Evolutionary conservation across 2,888 invertebrate genomes (phyloP).

Genomic region (Tethea ocularis): DNA sequence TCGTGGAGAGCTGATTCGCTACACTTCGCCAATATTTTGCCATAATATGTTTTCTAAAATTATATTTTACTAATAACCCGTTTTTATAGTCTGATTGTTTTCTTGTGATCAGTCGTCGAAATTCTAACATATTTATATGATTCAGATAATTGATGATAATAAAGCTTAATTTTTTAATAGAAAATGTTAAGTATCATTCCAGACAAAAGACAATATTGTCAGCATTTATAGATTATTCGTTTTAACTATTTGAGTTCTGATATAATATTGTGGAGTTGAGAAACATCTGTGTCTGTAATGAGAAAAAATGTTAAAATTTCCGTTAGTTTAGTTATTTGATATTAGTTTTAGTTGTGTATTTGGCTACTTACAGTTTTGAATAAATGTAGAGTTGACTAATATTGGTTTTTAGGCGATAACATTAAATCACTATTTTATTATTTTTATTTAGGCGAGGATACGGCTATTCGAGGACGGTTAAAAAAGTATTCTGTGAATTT

Average conservation of each 20-base stretch:
- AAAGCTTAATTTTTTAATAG: slow-evolving; percentile 50
- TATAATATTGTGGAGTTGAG: slow-evolving; percentile 46
- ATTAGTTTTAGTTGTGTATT: slow-evolving; percentile 63
- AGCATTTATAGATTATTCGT: slow-evolving; percentile 80
- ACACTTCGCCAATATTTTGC: slow-evolving; percentile 81
- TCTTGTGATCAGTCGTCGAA: slow-evolving; percentile 58
- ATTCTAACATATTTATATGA: slow-evolving; percentile 66
- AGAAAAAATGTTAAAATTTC: slow-evolving; percentile 57
- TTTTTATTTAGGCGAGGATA: slow-evolving; percentile 42
- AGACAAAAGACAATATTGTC: slow-evolving; percentile 82
- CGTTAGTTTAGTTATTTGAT: slow-evolving; percentile 62
- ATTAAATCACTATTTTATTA: slow-evolving; percentile 51
- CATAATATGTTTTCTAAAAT: slow-evolving; percentile 69
- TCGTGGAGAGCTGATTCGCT: slow-evolving; percentile 61
- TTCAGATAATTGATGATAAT: slow-evolving; percentile 54
- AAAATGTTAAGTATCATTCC: slow-evolving; percentile 77
- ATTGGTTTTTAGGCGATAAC: slow-evolving; percentile 52
- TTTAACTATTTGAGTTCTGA: slow-evolving; percentile 53
- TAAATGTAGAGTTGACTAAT: slow-evolving; percentile 59
- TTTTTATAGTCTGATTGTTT: slow-evolving; percentile 56
- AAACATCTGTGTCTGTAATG: slow-evolving; percentile 55
- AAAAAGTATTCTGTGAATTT: slow-evolving; percentile 61
- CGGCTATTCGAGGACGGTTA: slow-evolving; percentile 38
- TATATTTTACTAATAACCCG: slow-evolving; percentile 59
- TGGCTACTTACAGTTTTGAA: slow-evolving; percentile 60